A percentile compares a stretch with the other conserved stretches of the same genome.
phyloP scores from a whole-genome alignment of 2,113 vertebrate species.

The Ailurus styani region DNA sequence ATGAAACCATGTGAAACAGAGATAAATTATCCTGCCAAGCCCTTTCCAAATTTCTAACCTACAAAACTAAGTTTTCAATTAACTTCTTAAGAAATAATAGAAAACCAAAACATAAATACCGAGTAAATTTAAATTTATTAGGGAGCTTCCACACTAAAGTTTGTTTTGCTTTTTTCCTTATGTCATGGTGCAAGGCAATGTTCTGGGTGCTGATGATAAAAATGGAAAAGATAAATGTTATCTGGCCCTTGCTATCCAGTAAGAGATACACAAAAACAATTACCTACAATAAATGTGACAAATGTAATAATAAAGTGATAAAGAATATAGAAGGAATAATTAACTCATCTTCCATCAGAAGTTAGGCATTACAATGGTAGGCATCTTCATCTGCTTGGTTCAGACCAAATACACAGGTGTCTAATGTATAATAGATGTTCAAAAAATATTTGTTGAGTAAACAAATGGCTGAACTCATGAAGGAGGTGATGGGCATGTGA shows the following conservation, averaged over 20 bases:
- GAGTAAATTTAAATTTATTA: neutral
- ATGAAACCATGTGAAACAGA: neutral
- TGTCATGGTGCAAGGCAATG: neutral
- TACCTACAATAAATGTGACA: neutral
- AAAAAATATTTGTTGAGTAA: neutral
- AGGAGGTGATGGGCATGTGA: neutral
- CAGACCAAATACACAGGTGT: neutral
- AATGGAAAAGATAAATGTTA: neutral
- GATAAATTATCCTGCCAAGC: neutral
- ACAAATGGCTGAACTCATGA: neutral
- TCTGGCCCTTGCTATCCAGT: neutral
- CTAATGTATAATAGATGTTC: neutral
- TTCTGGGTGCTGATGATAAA: neutral
- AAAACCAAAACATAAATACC: neutral
- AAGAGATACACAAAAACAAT: neutral
- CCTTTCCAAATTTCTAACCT: neutral
- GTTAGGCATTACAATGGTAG: neutral
- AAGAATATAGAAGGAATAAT: neutral
- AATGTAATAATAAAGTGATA: neutral
- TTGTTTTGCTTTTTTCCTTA: neutral
- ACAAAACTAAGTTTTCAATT: neutral
- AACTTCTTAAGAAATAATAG: neutral
- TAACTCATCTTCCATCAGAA: neutral
- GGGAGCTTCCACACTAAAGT: neutral
- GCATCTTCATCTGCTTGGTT: neutral